A percentile compares a stretch with the other conserved stretches of the same genome.
phyloP scores from a whole-genome alignment of 2,113 vertebrate species.

The Cettia cetti region DNA sequence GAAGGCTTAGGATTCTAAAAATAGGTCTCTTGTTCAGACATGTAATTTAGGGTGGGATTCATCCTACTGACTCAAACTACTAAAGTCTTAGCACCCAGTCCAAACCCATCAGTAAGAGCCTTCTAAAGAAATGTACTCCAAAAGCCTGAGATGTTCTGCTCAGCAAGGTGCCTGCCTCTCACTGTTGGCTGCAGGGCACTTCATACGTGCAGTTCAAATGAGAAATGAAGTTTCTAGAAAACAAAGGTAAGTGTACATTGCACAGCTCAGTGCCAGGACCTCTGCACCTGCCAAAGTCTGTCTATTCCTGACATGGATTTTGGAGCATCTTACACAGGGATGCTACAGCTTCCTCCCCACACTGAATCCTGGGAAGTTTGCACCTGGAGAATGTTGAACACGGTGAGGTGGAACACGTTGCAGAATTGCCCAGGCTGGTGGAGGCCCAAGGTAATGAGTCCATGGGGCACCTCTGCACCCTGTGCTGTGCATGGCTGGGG shows the following conservation, averaged over 20 bases:
- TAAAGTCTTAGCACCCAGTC: background rate
- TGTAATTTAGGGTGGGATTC: background rate
- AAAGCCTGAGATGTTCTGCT: background rate
- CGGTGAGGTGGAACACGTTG: rapidly evolving
- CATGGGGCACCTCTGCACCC: background rate
- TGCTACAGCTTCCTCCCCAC: background rate
- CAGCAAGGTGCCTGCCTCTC: background rate
- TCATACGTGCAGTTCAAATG: background rate
- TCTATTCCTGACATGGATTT: background rate
- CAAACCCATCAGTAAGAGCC: background rate
- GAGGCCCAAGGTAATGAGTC: background rate
- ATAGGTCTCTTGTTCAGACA: background rate
- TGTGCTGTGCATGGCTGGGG: background rate
- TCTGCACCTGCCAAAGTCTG: background rate
- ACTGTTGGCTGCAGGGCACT: background rate
- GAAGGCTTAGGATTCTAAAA: background rate
- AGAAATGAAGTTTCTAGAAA: rapidly evolving
- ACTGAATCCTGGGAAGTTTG: background rate
- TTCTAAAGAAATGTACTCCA: background rate
- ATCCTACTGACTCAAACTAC: background rate
- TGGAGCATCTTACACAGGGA: background rate
- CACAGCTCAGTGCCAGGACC: background rate
- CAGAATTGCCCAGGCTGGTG: background rate
- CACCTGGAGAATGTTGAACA: background rate
- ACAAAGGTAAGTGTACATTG: background rate